Evolutionary conservation across 2,888 invertebrate genomes (phyloP), one percentile per base, ranked within the genome.

Genomic region (Metopia argyrocephala): DNA sequence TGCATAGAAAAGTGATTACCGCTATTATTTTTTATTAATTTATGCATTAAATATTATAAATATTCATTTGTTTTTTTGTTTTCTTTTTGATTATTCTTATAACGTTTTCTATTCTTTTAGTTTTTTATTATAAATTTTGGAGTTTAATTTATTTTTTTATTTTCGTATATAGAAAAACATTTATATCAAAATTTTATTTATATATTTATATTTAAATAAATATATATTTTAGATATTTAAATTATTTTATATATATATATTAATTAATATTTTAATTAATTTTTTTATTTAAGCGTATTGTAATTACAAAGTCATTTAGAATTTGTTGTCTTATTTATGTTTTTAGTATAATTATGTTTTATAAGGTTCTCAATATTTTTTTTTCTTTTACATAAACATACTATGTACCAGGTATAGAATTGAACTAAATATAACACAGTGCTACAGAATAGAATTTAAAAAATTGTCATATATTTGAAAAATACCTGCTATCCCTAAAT

Each of bases 221-320:
- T 54, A 31, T 65, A 9, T 27, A 28, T 56, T 27, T 54, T 48
- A 23, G 12, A 57, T 74, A 52, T 23, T 4, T 20, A 2, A 65
- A 50, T 65, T 18, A 46, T 7, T 54, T 9, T 28, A 27, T 56
- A 9, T 18, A 27, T 56, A 56, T 56, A n/a, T 56, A 28, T 3
- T 28, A 18, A 28, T 57, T 7, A 18, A 23, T 56, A 62, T 74
- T 68, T 45, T 66, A 71, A 76, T 25, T 65, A 31, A 65, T 66
- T 46, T 76, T 50, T 20, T 48, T 48, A 15, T 68, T 64, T 79
- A 79, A 73, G 76, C 80, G 78, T 80, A 73, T 83, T 78, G 54
- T 76, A 66, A 75, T 79, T 81, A 79, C 81, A 82, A 82, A 79
- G 78, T 82, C 79, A 66, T 79, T 76, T 76, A 81, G 79, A 70